Evolutionary conservation across 2,888 invertebrate genomes (phyloP).

Genomic region (Lepetodrilus schrolli): DNA sequence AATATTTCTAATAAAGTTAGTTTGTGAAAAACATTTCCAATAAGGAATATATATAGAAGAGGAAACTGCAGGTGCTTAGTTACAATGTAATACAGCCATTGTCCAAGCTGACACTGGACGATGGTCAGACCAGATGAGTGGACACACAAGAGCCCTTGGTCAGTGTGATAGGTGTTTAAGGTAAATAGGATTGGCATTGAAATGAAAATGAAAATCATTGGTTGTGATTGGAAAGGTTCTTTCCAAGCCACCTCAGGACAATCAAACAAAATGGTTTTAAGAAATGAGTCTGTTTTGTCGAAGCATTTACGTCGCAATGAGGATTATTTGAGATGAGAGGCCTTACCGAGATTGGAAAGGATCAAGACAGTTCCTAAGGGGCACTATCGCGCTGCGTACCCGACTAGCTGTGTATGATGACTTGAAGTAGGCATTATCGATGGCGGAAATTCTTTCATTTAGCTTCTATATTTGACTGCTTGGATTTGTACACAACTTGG

Average conservation of each 20-base stretch:
- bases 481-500: not conserved
- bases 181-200: conserved; percentile 12
- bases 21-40: too few species aligned
- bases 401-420: conserved; percentile 6
- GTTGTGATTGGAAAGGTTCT: not conserved
- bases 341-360: conserved; percentile 20
- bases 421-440: conserved; percentile 17
- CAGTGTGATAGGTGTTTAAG: not conserved
- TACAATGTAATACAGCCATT: too few species aligned
- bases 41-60: too few species aligned
- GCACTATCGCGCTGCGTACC: not conserved
- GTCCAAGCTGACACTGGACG: too few species aligned
- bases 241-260: not conserved
- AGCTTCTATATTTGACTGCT: conserved; percentile 19
- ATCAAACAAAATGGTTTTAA: conserved; percentile 9
- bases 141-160: not conserved
- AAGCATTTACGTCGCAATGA: conserved; percentile 1
- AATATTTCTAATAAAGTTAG: too few species aligned
- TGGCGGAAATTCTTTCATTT: conserved; percentile 19
- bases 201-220: conserved; percentile 9
- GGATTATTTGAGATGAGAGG: conserved; percentile 18
- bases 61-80: too few species aligned
- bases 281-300: conserved; percentile 12
- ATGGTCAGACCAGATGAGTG: not conserved
- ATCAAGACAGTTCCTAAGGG: conserved; percentile 17